These are phyloP conservation scores for Osmerus mordax DNA, from an alignment of 2,113 vertebrate species.

Conservation along the genomic window DNA sequence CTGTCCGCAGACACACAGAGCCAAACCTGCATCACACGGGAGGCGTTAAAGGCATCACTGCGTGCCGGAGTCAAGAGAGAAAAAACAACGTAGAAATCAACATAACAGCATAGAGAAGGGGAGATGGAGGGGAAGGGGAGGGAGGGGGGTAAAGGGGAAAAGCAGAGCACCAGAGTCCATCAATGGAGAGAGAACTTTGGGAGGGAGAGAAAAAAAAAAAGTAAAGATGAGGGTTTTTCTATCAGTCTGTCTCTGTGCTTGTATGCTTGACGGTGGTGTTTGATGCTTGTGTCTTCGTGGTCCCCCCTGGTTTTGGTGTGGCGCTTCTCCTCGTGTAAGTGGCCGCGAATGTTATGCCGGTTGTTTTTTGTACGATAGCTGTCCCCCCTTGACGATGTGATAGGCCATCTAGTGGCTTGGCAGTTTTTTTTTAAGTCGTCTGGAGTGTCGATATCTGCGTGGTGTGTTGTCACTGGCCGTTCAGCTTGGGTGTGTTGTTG, in stretches of 20 bases:
- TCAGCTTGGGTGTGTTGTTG: constrained; percentile 39
- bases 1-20: constrained; percentile 88
- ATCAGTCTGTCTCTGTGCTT: constrained; percentile 68
- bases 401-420: constrained; percentile 56
- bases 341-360: constrained; percentile 55
- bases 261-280: constrained; percentile 68
- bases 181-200: constrained; percentile 56
- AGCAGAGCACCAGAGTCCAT: constrained; percentile 67
- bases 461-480: constrained; percentile 56
- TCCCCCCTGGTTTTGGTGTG: constrained; percentile 47
- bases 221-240: constrained; percentile 33
- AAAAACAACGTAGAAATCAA: constrained; percentile 60
- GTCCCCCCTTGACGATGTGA: constrained; percentile 54
- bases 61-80: constrained; percentile 64
- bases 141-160: constrained; percentile 35
- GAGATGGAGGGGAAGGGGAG: constrained; percentile 13
- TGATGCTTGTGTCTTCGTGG: constrained; percentile 69
- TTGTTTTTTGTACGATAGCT: constrained; percentile 50
- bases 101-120: constrained; percentile 60
- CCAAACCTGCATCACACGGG: constrained; percentile 94
- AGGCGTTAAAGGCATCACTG: constrained; percentile 89
- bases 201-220: not conserved
- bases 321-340: constrained; percentile 69
- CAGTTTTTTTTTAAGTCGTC: constrained; percentile 42
- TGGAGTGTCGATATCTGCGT: constrained; percentile 54